Conservation (phyloP, 2,113 vertebrate genomes). For the Poeciliopsis occidentalis region DNA sequence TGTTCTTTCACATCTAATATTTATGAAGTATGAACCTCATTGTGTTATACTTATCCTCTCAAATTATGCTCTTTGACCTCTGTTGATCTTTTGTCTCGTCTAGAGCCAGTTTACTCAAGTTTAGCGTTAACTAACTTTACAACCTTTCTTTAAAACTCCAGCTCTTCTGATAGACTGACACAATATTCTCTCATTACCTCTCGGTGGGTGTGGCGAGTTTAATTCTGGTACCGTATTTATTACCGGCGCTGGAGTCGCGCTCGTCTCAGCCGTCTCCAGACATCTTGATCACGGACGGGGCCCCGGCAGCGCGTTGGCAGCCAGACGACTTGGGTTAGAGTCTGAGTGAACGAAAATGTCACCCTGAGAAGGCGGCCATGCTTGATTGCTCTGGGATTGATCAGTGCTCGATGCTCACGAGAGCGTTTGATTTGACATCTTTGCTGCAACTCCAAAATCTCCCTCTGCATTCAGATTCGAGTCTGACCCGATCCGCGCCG, state of each 20-base stretch:
- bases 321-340: constrained; percentile 45
- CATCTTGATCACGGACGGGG: constrained; percentile 38
- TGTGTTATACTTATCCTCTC: not conserved
- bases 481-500: constrained; percentile 45
- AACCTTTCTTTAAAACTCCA: not conserved
- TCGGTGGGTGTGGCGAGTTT: not conserved
- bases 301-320: constrained; percentile 30
- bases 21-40: not conserved
- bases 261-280: constrained; percentile 12
- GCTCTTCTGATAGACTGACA: not conserved
- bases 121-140: not conserved
- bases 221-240: constrained; percentile 23
- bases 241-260: constrained; percentile 8
- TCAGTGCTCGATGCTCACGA: constrained; percentile 72
- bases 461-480: constrained; percentile 67
- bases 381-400: constrained; percentile 74
- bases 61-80: not conserved
- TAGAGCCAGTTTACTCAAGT: not conserved
- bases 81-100: not conserved
- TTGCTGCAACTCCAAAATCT: constrained; percentile 66
- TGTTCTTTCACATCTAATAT: not conserved
- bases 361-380: constrained; percentile 68
- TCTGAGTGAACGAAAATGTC: constrained; percentile 67
- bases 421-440: constrained; percentile 75
- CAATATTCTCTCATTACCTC: not conserved